phyloP scores from a whole-genome alignment of 1,140 invertebrate species.

The Meloidogyne chitwoodi region DNA sequence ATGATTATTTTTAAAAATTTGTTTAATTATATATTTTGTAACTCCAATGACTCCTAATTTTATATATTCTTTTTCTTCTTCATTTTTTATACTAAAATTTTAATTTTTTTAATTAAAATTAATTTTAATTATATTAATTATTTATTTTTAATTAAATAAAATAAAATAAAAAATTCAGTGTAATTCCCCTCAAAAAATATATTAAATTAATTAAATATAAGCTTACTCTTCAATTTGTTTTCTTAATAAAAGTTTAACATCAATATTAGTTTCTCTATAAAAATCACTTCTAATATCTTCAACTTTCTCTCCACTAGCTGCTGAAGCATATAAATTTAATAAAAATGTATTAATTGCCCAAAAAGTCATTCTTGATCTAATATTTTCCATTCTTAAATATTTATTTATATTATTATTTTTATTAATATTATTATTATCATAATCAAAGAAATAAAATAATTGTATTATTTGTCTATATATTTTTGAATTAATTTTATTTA shows the following conservation, averaged over 20 bases:
- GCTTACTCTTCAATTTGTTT: background rate
- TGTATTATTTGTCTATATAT: background rate
- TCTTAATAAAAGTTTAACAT: background rate
- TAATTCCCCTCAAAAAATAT: too few species aligned
- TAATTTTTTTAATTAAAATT: too few species aligned
- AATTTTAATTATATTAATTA: too few species aligned
- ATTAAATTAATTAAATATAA: too few species aligned
- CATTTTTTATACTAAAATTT: background rate
- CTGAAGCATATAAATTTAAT: background rate
- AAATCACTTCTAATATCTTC: background rate
- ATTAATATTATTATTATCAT: background rate
- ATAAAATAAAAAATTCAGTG: too few species aligned
- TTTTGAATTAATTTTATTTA: background rate
- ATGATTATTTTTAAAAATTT: background rate
- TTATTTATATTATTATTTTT: background rate
- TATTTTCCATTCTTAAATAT: background rate
- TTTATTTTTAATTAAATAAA: too few species aligned
- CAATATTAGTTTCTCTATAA: background rate
- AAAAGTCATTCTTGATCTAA: background rate
- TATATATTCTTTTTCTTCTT: background rate
- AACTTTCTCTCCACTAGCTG: background rate
- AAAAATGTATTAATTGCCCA: background rate
- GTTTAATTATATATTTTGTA: background rate
- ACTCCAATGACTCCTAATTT: background rate
- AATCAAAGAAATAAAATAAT: background rate